Evolutionary conservation across 2,113 vertebrate species (phyloP).

Genomic region (Coryphaenoides rupestris): DNA sequence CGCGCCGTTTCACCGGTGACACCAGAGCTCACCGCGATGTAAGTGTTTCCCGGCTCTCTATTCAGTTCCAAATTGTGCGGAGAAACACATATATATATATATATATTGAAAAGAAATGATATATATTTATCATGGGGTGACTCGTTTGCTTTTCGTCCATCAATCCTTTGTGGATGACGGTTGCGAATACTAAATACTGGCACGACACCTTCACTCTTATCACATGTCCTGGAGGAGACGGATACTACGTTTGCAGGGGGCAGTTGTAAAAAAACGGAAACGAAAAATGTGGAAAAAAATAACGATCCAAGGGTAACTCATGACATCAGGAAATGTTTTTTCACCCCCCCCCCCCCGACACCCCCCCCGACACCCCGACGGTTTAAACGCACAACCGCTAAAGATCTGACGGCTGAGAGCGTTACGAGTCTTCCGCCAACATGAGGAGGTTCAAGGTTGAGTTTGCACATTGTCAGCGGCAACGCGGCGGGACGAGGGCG

Average conservation of each 20-base stretch:
- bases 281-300: not conserved
- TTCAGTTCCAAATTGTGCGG: constrained; percentile 31
- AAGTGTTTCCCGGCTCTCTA: constrained; percentile 40
- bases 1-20: too few species aligned
- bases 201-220: constrained; percentile 25
- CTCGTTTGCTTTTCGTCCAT: constrained; percentile 25
- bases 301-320: not conserved
- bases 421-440: constrained; percentile 31
- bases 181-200: constrained; percentile 46
- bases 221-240: constrained; percentile 18
- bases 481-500: constrained; percentile 23
- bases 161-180: constrained; percentile 34
- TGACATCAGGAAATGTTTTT: constrained; percentile 28
- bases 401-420: not conserved
- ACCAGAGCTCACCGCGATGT: too few species aligned
- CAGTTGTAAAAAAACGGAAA: constrained; percentile 8
- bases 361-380: too few species aligned
- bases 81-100: constrained; percentile 18
- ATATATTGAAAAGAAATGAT: too few species aligned
- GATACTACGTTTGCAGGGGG: not conserved
- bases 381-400: too few species aligned
- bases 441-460: constrained; percentile 36
- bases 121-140: too few species aligned
- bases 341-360: too few species aligned
- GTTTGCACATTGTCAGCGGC: constrained; percentile 40